Base-by-base conservation (phyloP, 1,140 invertebrate genomes). In the Drosophila ambigua region DNA sequence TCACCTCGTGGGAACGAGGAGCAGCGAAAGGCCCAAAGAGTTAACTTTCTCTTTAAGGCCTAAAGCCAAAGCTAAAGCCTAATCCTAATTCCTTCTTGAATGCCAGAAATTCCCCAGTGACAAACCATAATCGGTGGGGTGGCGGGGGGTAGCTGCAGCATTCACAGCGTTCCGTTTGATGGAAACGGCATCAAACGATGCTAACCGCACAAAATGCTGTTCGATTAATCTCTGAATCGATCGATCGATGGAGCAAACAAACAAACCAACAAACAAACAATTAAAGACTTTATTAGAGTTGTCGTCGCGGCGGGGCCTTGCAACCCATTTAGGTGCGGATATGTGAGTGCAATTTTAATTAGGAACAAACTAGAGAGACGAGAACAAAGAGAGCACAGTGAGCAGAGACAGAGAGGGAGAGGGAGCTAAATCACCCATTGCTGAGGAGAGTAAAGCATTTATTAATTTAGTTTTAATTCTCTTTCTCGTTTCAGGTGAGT, bases 211-310 rank as follows among this genome's bases (percentile, higher is more conserved):
- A 55, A 61, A 45, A 52, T 39, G 55, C 66, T 62, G 41, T 45
- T 51, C 68, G 55, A 72, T 73, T 59, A 69, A 54, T 77, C 59
- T 41, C 35, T 39, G 35, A 39, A 77, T 68, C 73, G 58, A 57
- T 58, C 48, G 16, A 44, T 24, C 49, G 49, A 9, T 31, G 28
- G 41, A 45, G 15, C 67, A 35, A 55, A 45, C 51, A 20, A 72
- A 65, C 50, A 52, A 78, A 78, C 67, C 26, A 55, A 45, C 51
- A 20, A 72, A 65, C 50, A 52, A 78, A 78, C 78, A 88, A 87
- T 87, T 87, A 79, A 88, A 78, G 78, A 75, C 74, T 87, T 81
- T 74, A 85, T 82, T 82, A 75, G 69, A 64, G 49, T 64, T 63
- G 66, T 64, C 51, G 48, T 13, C 48, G 49, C 62, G n/a, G 48